A percentile compares a stretch with the other conserved stretches of the same genome.
These are phyloP conservation scores for Lacerta bilineata DNA, from an alignment of 2,797 vertebrate genomes.

Conservation along the genomic window DNA sequence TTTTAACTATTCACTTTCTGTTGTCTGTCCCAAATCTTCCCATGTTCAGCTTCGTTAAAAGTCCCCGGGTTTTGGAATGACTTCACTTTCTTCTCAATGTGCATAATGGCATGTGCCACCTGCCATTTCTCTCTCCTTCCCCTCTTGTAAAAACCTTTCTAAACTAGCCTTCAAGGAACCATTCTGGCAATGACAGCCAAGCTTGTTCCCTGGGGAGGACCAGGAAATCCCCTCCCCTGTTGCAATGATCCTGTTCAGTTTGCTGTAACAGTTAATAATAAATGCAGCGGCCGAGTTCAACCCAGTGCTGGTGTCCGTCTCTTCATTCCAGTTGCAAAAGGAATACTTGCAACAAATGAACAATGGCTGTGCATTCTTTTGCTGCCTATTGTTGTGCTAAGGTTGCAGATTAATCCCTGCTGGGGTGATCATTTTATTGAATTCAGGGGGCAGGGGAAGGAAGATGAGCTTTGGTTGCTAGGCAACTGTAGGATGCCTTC, in stretches of 20 bases:
- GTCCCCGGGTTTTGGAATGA: too few species aligned
- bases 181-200: background rate
- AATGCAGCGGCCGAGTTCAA: background rate
- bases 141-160: too few species aligned
- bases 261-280: background rate
- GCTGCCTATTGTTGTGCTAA: background rate
- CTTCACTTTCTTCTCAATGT: too few species aligned
- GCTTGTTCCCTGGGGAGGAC: background rate
- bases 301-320: background rate
- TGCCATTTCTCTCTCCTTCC: too few species aligned
- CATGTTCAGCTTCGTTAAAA: too few species aligned
- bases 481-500: slow-evolving; percentile 9
- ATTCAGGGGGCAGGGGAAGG: background rate
- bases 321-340: too few species aligned
- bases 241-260: background rate
- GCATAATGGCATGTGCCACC: too few species aligned
- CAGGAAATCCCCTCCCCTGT: background rate
- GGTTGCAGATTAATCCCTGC: background rate
- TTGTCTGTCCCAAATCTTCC: too few species aligned
- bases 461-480: background rate
- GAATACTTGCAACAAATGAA: background rate
- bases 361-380: background rate
- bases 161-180: too few species aligned
- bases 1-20: too few species aligned
- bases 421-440: background rate